Evolutionary conservation across 2,113 vertebrate species (phyloP).

Genomic region (Ranitomeya variabilis): DNA sequence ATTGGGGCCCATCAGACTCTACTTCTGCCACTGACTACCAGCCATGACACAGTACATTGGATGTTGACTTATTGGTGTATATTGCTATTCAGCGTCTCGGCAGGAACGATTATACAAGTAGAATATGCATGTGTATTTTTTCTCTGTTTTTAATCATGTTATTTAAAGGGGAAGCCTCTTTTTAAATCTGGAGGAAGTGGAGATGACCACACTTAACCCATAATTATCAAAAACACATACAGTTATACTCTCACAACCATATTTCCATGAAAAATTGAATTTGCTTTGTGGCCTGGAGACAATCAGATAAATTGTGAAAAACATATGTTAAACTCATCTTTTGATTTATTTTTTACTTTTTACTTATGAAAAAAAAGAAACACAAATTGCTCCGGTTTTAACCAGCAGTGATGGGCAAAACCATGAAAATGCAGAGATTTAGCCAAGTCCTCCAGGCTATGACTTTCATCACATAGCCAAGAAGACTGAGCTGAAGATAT

Average conservation of each 20-base stretch:
- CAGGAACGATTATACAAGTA: neutral
- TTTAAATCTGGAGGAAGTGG: neutral
- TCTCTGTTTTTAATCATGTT: neutral
- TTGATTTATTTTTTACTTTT: neutral
- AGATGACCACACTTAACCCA: conserved; percentile 4
- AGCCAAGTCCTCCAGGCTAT: conserved; percentile 21
- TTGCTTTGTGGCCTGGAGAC: neutral
- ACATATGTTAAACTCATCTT: conserved; percentile 35
- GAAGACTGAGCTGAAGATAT: conserved; percentile 21
- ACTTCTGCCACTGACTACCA: neutral
- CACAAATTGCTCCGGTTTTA: neutral
- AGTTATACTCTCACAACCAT: neutral
- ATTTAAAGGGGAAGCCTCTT: neutral
- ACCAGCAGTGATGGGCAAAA: conserved; percentile 28
- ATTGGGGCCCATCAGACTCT: no score
- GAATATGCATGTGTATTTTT: neutral
- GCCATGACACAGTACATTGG: neutral
- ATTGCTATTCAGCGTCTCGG: neutral
- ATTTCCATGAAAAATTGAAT: neutral
- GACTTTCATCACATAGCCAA: conserved; percentile 38
- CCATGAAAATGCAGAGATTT: conserved; percentile 9
- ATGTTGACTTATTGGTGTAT: neutral
- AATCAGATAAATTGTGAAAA: neutral
- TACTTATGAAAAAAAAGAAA: neutral
- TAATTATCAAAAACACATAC: neutral